Evolutionary conservation across 1,140 invertebrate genomes (phyloP).

Genomic region (Drosophila erecta): DNA sequence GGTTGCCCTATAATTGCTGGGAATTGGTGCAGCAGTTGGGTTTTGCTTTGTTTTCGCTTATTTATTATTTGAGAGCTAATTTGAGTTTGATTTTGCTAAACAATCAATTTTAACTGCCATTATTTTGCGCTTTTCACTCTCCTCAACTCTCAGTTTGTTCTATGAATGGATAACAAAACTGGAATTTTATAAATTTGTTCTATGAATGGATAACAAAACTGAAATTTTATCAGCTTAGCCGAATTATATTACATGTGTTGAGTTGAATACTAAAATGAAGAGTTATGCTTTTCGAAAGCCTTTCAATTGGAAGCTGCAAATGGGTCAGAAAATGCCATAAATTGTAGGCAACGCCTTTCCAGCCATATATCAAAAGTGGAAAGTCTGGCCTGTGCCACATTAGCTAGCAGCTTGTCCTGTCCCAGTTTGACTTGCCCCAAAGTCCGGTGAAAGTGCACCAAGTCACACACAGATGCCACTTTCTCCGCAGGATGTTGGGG

Average conservation of each 20-base stretch:
- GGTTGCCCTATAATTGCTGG: constrained; percentile 31
- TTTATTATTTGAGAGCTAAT: not conserved
- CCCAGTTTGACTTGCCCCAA: not conserved
- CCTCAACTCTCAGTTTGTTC: no score
- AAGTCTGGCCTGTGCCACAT: not conserved
- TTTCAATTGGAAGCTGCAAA: not conserved
- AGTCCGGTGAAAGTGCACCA: constrained; percentile 30
- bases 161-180: no score
- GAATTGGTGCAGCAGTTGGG: constrained; percentile 24
- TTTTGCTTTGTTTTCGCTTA: constrained; percentile 2
- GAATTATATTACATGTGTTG: no score
- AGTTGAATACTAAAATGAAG: no score
- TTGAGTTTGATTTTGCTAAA: not conserved
- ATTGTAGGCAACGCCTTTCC: not conserved
- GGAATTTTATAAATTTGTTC: no score
- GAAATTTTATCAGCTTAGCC: no score
- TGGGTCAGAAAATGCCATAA: not conserved
- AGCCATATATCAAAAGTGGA: not conserved
- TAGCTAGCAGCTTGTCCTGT: constrained; percentile 4
- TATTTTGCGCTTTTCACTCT: no score
- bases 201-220: no score
- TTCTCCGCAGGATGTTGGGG: not conserved
- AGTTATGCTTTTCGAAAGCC: not conserved
- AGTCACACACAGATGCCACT: constrained; percentile 23
- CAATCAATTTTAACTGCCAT: not conserved